These are phyloP conservation scores for Parus major DNA, from an alignment of 2,113 vertebrate genomes.

Conservation along the genomic window DNA sequence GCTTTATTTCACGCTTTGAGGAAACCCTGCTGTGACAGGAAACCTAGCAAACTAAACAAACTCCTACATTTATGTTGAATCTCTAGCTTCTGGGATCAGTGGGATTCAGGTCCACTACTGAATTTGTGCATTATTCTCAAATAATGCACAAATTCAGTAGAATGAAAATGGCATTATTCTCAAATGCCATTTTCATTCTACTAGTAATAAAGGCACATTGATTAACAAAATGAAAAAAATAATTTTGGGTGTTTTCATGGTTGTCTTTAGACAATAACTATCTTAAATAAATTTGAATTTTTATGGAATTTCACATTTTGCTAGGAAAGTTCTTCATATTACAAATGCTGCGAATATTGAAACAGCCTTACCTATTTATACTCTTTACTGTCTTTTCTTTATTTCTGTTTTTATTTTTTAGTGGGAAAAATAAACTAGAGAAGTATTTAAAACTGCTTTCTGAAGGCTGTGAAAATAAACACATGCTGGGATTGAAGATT, in stretches of 20 bases:
- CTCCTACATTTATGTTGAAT: not conserved
- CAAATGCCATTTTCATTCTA: not conserved
- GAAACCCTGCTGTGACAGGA: not conserved
- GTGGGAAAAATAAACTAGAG: not conserved
- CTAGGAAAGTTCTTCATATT: not conserved
- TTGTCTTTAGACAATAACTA: not conserved
- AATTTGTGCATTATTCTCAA: not conserved
- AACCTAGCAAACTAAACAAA: not conserved
- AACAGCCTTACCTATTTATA: not conserved
- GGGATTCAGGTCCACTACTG: not conserved
- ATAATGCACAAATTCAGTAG: no score
- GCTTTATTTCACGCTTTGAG: not conserved
- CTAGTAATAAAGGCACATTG: not conserved
- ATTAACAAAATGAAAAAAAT: not conserved
- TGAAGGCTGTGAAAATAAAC: not conserved
- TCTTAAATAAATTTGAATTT: not conserved
- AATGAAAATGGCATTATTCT: not conserved
- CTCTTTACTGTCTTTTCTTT: not conserved
- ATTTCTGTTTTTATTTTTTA: not conserved
- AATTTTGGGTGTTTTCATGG: not conserved
- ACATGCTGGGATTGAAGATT: not conserved
- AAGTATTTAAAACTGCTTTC: not conserved
- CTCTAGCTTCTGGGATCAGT: not conserved
- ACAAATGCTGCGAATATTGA: not conserved
- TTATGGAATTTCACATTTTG: not conserved